Conservation (phyloP, 2,888 invertebrate genomes). For the Dynastes tityus region DNA sequence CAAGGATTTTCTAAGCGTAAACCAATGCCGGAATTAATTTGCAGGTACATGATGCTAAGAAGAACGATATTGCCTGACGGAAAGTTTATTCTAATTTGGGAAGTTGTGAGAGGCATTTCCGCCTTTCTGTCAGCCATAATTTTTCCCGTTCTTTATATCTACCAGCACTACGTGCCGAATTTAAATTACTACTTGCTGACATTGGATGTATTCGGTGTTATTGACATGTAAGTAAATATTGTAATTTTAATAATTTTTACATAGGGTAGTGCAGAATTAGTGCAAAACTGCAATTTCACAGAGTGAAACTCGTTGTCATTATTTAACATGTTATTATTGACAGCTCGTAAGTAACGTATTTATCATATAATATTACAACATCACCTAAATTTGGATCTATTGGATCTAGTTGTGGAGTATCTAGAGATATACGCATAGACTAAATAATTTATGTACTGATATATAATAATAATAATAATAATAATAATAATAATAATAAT, state of each 20-base stretch:
- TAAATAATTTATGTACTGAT: too few species aligned
- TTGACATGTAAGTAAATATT: slow-evolving; percentile 56
- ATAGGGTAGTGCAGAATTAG: not conserved
- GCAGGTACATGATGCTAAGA: slow-evolving; percentile 55
- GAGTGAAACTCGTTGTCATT: too few species aligned
- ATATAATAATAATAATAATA: too few species aligned
- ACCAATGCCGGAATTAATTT: not conserved
- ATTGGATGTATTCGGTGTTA: slow-evolving; percentile 52
- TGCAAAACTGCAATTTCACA: too few species aligned
- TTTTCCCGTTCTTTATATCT: slow-evolving; percentile 54
- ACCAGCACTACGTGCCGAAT: slow-evolving; percentile 46
- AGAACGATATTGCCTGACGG: slow-evolving; percentile 59
- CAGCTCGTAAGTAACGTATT: too few species aligned
- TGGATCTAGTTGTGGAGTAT: too few species aligned
- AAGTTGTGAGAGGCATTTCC: slow-evolving; percentile 54
- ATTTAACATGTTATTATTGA: too few species aligned
- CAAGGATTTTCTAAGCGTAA: not conserved
- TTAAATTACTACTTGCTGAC: slow-evolving; percentile 42
- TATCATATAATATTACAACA: too few species aligned
- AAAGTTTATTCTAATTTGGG: slow-evolving; percentile 57
- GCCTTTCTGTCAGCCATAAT: slow-evolving; percentile 54
- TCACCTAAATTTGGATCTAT: too few species aligned
- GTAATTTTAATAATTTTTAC: not conserved
- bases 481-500: too few species aligned
- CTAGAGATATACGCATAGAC: too few species aligned